Evolutionary conservation across 2,113 vertebrate species (phyloP).

Genomic region (Zapus hudsonius): DNA sequence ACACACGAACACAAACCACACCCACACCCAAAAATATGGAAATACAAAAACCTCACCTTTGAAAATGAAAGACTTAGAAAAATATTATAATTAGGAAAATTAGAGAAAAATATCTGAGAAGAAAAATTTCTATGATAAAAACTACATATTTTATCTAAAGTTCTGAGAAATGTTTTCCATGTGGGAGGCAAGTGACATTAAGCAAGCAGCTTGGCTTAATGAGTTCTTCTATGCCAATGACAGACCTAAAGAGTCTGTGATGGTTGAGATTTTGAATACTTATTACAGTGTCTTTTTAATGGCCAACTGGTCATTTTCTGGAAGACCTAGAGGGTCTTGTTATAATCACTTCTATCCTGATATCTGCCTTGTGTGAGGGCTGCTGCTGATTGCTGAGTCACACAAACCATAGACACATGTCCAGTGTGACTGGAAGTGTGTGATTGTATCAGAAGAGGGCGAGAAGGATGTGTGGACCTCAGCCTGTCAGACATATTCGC

Average conservation of each 20-base stretch:
- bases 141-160: not conserved
- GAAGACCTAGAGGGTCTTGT: not conserved
- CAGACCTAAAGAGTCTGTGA: not conserved
- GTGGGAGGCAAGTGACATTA: not conserved
- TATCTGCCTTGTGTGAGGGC: not conserved
- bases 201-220: not conserved
- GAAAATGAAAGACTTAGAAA: not conserved
- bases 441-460: not conserved
- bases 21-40: not conserved
- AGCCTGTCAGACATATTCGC: no score
- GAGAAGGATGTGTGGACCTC: not conserved
- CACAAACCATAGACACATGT: not conserved
- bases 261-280: not conserved
- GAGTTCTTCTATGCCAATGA: not conserved
- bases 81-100: not conserved
- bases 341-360: not conserved
- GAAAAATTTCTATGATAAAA: not conserved
- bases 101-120: not conserved
- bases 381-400: not conserved
- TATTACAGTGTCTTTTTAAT: not conserved
- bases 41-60: slow-evolving; percentile 12
- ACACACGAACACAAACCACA: no score
- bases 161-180: slow-evolving; percentile 25
- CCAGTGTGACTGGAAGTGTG: not conserved
- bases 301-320: not conserved